Conservation (phyloP, 2,797 vertebrate genomes). For the Merluccius polli region DNA sequence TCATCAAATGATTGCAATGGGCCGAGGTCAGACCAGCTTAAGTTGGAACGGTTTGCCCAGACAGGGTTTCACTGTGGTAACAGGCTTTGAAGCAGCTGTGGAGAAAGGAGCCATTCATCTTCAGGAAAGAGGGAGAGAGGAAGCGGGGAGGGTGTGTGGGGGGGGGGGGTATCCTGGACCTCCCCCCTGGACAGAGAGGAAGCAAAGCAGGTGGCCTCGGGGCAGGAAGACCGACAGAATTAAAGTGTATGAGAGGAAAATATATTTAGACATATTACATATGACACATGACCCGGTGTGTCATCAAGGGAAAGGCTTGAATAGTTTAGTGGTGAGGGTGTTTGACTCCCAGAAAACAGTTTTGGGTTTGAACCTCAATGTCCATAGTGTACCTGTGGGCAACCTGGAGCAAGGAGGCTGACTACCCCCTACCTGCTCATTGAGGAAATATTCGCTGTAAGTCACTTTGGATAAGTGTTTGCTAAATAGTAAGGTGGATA, state of each 20-base stretch:
- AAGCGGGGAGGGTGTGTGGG: conserved; percentile 22
- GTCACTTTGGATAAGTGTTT: background rate
- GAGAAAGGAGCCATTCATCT: conserved; percentile 80
- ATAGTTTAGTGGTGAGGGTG: background rate
- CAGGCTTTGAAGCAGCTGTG: conserved; percentile 56
- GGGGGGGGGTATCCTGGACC: background rate
- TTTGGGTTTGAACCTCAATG: background rate
- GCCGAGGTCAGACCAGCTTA: background rate
- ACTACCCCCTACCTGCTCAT: background rate
- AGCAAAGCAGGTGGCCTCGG: conserved; percentile 51
- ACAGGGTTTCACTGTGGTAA: conserved; percentile 63
- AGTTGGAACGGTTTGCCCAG: conserved; percentile 25
- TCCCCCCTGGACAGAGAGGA: conserved; percentile 65
- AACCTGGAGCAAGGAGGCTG: background rate
- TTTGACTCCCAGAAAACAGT: background rate
- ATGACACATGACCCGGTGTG: background rate
- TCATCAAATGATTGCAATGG: background rate
- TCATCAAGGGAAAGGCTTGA: background rate
- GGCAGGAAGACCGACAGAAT: conserved; percentile 10
- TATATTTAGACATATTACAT: background rate
- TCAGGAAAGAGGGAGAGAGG: conserved; percentile 36
- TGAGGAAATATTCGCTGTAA: background rate
- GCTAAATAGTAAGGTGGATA: background rate
- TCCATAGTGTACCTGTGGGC: background rate
- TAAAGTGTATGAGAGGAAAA: background rate